Percentiles rank a stretch among this genome's conserved stretches.
These are phyloP conservation scores for Cochlearius cochlearius DNA, from an alignment of 2,113 vertebrate genomes.

Conservation along the genomic window DNA sequence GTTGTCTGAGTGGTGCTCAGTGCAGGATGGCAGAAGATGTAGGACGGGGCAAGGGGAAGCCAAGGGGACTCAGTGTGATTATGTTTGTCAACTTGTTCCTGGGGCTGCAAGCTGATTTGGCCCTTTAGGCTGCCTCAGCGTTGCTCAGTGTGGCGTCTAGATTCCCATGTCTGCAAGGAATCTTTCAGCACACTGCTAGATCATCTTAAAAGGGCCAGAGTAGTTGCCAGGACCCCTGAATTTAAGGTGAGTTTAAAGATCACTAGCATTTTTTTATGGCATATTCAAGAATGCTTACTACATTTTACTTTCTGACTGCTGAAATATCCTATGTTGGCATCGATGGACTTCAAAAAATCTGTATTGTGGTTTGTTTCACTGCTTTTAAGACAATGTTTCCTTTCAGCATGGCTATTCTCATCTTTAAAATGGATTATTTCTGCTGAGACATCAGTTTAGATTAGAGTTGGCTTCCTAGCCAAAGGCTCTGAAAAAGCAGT, in stretches of 20 bases:
- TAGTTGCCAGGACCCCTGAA: neutral
- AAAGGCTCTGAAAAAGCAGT: neutral
- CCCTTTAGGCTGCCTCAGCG: neutral
- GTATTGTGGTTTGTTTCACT: neutral
- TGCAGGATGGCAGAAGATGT: neutral
- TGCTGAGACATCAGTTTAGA: conserved; percentile 34
- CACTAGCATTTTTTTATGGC: neutral
- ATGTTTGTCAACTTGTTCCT: neutral
- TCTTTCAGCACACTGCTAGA: neutral
- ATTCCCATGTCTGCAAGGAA: neutral
- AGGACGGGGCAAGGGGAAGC: neutral
- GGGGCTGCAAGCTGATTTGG: neutral
- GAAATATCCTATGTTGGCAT: neutral
- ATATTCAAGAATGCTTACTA: neutral
- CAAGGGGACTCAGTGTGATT: neutral
- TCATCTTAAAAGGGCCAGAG: neutral
- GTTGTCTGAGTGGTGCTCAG: neutral
- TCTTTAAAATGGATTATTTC: conserved; percentile 8
- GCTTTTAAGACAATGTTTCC: neutral
- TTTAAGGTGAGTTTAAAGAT: neutral
- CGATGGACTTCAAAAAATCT: accelerated
- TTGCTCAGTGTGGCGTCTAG: neutral
- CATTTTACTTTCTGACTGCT: neutral
- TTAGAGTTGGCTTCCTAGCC: conserved; percentile 15
- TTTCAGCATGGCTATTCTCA: neutral